phyloP scores from a whole-genome alignment of 1,140 invertebrate genomes.

The Caerostris extrusa region DNA sequence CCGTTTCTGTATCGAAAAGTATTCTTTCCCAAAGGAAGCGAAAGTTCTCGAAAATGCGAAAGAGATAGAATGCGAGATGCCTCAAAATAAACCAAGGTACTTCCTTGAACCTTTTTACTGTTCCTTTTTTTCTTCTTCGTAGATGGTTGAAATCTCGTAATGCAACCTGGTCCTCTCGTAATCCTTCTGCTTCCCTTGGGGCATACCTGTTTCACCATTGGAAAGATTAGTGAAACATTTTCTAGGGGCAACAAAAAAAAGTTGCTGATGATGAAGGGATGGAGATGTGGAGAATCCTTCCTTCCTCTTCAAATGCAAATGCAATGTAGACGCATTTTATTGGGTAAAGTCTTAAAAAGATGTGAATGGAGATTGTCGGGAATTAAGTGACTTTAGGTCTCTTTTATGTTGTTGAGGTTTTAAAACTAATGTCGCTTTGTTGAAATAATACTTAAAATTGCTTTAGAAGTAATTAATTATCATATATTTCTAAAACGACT shows the following conservation, averaged over 20 bases:
- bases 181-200: background rate
- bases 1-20: background rate
- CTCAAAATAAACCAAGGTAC: background rate
- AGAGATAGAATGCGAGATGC: background rate
- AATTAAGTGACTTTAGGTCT: too few relatives aligned
- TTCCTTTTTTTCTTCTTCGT: background rate
- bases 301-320: background rate
- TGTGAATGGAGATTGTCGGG: too few relatives aligned
- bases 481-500: too few relatives aligned
- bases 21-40: background rate
- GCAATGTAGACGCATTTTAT: background rate
- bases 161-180: conserved; percentile 6
- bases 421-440: too few relatives aligned
- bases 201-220: background rate
- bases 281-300: background rate
- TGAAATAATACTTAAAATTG: too few relatives aligned
- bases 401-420: too few relatives aligned
- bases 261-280: background rate
- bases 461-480: too few relatives aligned
- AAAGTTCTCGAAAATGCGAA: background rate
- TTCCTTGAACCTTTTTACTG: background rate
- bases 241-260: background rate
- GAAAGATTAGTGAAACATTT: conserved; percentile 36
- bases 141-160: conserved; percentile 38
- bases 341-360: too few relatives aligned